Evolutionary conservation across 2,797 vertebrate species (phyloP), one percentile per base, ranked within the genome.

Genomic region (Centroberyx gerrardi): DNA sequence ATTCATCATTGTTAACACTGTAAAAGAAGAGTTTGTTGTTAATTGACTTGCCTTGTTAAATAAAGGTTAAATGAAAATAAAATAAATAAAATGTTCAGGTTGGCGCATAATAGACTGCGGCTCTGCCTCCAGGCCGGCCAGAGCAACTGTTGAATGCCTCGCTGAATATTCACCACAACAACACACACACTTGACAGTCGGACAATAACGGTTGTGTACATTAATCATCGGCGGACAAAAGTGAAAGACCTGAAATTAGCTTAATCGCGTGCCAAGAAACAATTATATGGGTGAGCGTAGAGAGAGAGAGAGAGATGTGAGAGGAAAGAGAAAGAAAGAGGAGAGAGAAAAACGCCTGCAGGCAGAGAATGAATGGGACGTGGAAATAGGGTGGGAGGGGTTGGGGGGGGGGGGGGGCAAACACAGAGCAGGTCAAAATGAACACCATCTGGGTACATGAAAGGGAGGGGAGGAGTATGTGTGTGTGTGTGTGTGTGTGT

Each of bases 361-460:
- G 94, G 93, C 91, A 86, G 3, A 64, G 75, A 72, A 74, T 91
- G 91, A 91, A 93, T 87, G 86, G 87, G 81, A 87, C 15, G 74
- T 78, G 82, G 82, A 86, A 72, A 72, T 53, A 80, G 76, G 56
- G 62, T 28, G 44, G 60, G 0, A 22, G 22, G 22, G 22, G 22
- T 22, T 22, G 48, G 15, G 49, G 9, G 64, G 51, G 36, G 36
- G 66, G 74, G 85, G 65, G 44, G 54, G 77, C 29, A 49, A 72
- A 78, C 79, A 84, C 78, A 86, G 87, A 83, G 87, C 79, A 87
- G 89, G 90, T 93, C 90, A 92, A 92, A 94, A 94, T 93, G 93
- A 94, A 92, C 91, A 93, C 94, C 95, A 95, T 95, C 94, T 95
- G 95, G 91, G 93, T 94, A 90, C 93, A 94, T 90, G 84, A 91